Percentiles rank a stretch among this genome's conserved stretches.
Evolutionary conservation across 2,888 invertebrate species (phyloP).

Genomic region (Zootermopsis nevadensis): DNA sequence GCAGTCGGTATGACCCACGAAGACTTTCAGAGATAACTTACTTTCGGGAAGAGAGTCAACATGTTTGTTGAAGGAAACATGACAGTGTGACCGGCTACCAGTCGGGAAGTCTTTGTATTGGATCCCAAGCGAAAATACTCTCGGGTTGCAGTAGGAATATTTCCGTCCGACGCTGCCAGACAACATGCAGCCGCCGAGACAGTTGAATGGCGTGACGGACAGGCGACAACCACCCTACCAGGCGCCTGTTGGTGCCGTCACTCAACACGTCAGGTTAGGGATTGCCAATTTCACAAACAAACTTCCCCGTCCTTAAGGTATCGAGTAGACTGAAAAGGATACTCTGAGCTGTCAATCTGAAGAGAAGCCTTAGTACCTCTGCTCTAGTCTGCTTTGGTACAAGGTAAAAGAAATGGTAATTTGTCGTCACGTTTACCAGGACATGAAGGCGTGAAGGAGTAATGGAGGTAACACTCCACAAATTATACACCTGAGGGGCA

Average conservation of each 20-base stretch:
- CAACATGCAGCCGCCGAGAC: neutral
- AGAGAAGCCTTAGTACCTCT: too few species aligned
- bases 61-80: neutral
- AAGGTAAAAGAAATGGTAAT: too few species aligned
- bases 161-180: neutral
- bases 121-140: neutral
- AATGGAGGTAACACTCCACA: too few species aligned
- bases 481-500: too few species aligned
- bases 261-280: neutral
- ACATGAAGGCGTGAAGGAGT: too few species aligned
- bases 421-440: too few species aligned
- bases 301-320: neutral
- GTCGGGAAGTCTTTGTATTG: neutral
- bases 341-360: neutral
- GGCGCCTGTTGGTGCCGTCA: conserved; percentile 14
- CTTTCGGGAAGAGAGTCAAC: neutral
- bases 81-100: neutral
- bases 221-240: neutral
- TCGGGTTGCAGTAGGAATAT: too few species aligned
- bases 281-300: conserved; percentile 11
- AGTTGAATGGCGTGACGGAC: conserved; percentile 18
- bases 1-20: too few species aligned
- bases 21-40: too few species aligned
- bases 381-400: too few species aligned
- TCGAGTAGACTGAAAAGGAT: neutral